Conservation (phyloP, 2,113 vertebrate genomes). For the Dolichallabes microphthalmus region DNA sequence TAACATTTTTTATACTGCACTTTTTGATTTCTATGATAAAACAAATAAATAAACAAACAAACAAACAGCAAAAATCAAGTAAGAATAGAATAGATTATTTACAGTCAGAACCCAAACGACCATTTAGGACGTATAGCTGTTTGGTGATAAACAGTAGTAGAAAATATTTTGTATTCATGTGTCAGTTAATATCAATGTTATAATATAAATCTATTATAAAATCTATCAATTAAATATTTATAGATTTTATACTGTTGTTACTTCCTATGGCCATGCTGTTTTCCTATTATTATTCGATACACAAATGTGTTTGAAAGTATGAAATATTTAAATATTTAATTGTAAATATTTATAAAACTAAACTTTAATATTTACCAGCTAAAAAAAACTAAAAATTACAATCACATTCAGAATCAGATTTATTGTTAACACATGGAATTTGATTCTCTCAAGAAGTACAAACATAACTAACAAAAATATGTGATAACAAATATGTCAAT, state of each 20-base stretch:
- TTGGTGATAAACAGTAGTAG: background rate
- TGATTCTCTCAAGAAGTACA: too few relatives aligned
- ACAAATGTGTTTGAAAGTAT: background rate
- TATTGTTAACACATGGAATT: too few relatives aligned
- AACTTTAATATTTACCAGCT: background rate
- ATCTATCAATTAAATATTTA: background rate
- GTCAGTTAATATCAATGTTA: too few relatives aligned
- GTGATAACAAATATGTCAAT: too few relatives aligned
- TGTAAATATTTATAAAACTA: background rate
- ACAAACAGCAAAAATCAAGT: too few relatives aligned
- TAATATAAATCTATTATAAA: background rate
- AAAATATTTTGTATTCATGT: background rate
- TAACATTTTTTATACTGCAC: background rate
- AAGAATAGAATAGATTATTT: background rate
- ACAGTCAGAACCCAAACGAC: background rate
- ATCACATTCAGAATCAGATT: too few relatives aligned
- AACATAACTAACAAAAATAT: too few relatives aligned
- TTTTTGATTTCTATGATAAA: background rate
- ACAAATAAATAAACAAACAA: background rate
- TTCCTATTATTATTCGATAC: background rate
- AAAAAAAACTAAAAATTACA: background rate
- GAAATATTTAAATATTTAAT: background rate
- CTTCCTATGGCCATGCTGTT: background rate
- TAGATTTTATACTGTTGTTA: background rate
- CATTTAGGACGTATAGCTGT: background rate